phyloP scores from a whole-genome alignment of 2,797 vertebrate species.

The Sebastes variabilis region DNA sequence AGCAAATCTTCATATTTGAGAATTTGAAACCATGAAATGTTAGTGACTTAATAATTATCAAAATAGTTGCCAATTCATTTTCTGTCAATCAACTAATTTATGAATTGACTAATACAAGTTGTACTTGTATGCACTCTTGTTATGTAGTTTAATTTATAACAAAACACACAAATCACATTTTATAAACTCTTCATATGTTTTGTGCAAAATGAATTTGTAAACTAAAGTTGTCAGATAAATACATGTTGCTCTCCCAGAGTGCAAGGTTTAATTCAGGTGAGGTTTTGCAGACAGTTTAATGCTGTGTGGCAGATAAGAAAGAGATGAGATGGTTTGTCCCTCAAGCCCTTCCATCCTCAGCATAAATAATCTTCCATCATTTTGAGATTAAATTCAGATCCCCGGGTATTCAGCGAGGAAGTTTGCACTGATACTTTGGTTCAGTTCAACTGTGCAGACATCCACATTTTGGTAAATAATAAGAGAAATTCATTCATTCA shows the following conservation, averaged over 20 bases:
- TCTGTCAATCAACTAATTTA: too few relatives aligned
- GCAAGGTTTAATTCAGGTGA: constrained; percentile 35
- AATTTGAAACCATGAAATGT: too few relatives aligned
- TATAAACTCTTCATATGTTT: too few relatives aligned
- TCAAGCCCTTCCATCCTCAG: constrained; percentile 34
- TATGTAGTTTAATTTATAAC: too few relatives aligned
- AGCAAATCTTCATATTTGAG: too few relatives aligned
- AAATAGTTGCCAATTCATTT: too few relatives aligned
- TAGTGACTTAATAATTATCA: too few relatives aligned
- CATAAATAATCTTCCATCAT: constrained; percentile 47
- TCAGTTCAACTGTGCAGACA: neutral
- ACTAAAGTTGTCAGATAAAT: neutral
- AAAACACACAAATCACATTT: too few relatives aligned
- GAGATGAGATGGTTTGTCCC: constrained; percentile 45
- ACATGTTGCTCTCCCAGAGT: constrained; percentile 6
- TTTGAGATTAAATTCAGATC: constrained; percentile 42
- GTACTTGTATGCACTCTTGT: too few relatives aligned
- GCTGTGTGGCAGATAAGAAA: constrained; percentile 43
- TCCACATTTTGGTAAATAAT: constrained; percentile 10
- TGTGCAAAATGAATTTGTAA: too few relatives aligned
- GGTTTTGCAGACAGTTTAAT: constrained; percentile 38
- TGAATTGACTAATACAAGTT: too few relatives aligned
- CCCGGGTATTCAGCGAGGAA: neutral
- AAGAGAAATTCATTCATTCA: neutral
- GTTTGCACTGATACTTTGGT: constrained; percentile 1